Base-by-base conservation (phyloP, 2,797 vertebrate species). In the Lates japonicus region DNA sequence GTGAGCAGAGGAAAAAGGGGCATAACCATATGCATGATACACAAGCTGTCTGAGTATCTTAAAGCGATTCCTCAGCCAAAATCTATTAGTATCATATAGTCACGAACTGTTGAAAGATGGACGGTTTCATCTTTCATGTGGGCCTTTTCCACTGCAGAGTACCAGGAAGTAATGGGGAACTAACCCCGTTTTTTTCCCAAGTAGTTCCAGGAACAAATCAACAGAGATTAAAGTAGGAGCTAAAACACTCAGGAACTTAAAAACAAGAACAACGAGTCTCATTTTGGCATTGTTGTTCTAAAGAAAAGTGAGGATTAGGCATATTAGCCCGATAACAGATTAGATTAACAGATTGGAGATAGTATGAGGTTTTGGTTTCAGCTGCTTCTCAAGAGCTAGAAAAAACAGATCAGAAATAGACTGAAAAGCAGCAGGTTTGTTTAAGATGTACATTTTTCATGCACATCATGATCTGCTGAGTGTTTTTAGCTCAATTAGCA, bases 21-120 rank as follows among this genome's bases (percentile, higher is more conserved):
- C 51, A 71, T 68, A 78, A 80, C 64, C 58, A 46, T 70, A 74
- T 71, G 84, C 66, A 76, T 61, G 75, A 84, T 78, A 78, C 62
- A 41, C 52, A 72, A 57, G 64, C 55, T 74, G 61, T 41, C 33
- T 72, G 25, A 37, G 49, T n/a, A 60, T 78, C 31, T 51, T 37
- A 39, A 81, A 80, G 59, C 41, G 67, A 80, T 37, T 52, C 65
- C 39, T 6, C 54, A 58, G 35, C 71, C 5, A 12, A 48, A 70
- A 55, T 67, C 74, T 82, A 74, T 62, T 54, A 42, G 66, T 70
- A 70, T 72, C 52, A 57, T 19, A 68, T 7, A 1, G 13, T 74
- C 3, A 39, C 1, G 3, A 19, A 33, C 29, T 78, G 66, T 70
- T 63, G 41, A 84, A 71, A 81, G 35, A 66, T 51, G n/a, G 48